Evolutionary conservation across 2,888 invertebrate species (phyloP).

Genomic region (Oeneis ivallda): DNA sequence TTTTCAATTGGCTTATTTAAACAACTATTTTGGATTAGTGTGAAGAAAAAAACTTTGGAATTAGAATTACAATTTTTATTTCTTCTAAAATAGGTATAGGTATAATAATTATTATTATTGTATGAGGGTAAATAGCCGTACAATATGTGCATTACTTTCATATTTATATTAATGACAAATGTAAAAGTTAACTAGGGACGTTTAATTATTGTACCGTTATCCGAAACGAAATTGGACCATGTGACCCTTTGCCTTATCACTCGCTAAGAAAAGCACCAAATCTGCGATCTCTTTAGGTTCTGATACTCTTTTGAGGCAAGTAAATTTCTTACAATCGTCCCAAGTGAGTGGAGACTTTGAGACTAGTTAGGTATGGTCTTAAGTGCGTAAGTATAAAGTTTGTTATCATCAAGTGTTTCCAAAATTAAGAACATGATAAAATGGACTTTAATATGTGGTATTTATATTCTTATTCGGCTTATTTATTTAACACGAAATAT

Average conservation of each 20-base stretch:
- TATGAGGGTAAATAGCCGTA: not conserved
- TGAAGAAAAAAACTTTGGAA: too few species aligned
- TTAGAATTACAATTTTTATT: not conserved
- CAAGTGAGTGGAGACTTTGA: slow-evolving; percentile 31
- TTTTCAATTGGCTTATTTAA: too few species aligned
- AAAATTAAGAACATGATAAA: too few species aligned
- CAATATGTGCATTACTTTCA: not conserved
- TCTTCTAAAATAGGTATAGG: too few species aligned
- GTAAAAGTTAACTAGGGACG: not conserved
- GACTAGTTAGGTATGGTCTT: not conserved
- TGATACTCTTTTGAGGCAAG: slow-evolving; percentile 40
- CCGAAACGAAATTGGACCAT: slow-evolving; percentile 41
- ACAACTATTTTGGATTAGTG: too few species aligned
- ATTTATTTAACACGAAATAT: too few species aligned
- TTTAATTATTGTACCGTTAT: slow-evolving; percentile 40
- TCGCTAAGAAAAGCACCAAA: slow-evolving; percentile 46
- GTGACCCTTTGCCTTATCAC: slow-evolving; percentile 49
- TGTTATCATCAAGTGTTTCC: not conserved
- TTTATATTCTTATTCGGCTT: too few species aligned
- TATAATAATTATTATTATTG: not conserved
- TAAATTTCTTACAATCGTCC: slow-evolving; percentile 37
- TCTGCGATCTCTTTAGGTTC: slow-evolving; percentile 48
- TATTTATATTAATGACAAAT: not conserved
- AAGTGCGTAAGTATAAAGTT: not conserved
- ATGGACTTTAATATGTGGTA: too few species aligned